Conservation (phyloP, 1,140 invertebrate genomes). For the Idris sp. region DNA sequence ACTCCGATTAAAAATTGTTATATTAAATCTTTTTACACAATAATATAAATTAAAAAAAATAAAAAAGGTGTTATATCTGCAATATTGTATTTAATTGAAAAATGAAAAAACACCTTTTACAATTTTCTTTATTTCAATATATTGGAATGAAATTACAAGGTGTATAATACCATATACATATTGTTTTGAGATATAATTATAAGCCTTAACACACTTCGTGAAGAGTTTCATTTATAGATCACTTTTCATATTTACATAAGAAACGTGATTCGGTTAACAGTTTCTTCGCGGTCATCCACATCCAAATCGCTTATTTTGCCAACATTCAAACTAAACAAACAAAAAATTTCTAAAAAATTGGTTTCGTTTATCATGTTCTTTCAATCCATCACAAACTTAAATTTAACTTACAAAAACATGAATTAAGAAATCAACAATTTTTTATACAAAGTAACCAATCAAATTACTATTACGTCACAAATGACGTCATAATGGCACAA, state of each 20-base stretch:
- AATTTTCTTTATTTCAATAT: constrained; percentile 72
- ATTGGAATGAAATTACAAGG: constrained; percentile 73
- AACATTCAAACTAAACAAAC: no score
- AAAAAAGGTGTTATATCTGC: no score
- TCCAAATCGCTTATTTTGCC: background rate
- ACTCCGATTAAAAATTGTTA: no score
- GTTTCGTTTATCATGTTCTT: no score
- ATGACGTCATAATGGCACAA: constrained; percentile 14
- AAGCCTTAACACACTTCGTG: constrained; percentile 68
- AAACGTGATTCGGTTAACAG: constrained; percentile 52
- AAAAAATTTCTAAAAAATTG: no score
- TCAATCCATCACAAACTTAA: background rate
- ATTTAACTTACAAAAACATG: background rate
- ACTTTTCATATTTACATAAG: constrained; percentile 70
- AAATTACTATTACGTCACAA: constrained; percentile 8
- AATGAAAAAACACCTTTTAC: no score
- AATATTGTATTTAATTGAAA: no score
- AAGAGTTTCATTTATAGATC: constrained; percentile 59
- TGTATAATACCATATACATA: constrained; percentile 67
- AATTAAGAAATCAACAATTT: background rate
- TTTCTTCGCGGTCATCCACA: constrained; percentile 6
- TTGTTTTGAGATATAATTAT: constrained; percentile 62
- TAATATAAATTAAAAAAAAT: no score
- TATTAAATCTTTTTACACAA: no score
- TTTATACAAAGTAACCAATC: constrained; percentile 11